Evolutionary conservation across 2,888 invertebrate genomes (phyloP), one percentile per base, ranked within the genome.

Genomic region (Cephonodes hylas): DNA sequence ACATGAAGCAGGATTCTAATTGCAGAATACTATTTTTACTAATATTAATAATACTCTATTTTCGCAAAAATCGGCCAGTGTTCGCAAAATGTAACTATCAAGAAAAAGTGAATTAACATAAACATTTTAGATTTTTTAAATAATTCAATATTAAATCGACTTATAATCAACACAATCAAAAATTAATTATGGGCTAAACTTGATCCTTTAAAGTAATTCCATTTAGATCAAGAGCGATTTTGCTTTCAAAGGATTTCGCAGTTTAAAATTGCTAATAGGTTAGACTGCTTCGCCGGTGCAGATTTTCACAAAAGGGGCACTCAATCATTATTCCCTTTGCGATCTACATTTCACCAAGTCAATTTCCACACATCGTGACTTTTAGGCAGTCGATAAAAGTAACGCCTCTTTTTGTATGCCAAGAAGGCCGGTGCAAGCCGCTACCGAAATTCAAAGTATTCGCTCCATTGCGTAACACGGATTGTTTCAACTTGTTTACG

Each of bases 281-380:
- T 20, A 45, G 13, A 22, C 8, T 25, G 23, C 48, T 48, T 23
- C 8, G 45, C 23, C 53, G 18, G 10, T 27, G 10, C 62, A 57
- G 60, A 64, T 66, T 71, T 67, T 69, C 18, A 53, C 53, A 31
- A 72, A 77, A 73, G 66, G 64, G 68, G 64, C 67, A 64, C 71
- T 77, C 68, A 59, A 80, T 86, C 72, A 73, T 77, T 81, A 84
- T 84, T 85, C 83, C 77, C 64, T 63, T 44, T 65, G 68, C 76
- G 71, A 75, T 77, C 70, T 76, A 67, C 73, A 77, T 83, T 80
- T 79, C 69, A 73, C 75, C 60, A 68, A 68, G 64, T 76, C 66
- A 68, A 70, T 80, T 76, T 77, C 72, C 69, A 78, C 71, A 75
- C 69, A 65, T 65, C 66, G 61, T 59, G 67, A 31, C 18, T 53